A percentile compares a stretch with the other conserved stretches of the same genome.
Evolutionary conservation across 2,888 invertebrate genomes (phyloP).

Genomic region (Eristalinus aeneus): DNA sequence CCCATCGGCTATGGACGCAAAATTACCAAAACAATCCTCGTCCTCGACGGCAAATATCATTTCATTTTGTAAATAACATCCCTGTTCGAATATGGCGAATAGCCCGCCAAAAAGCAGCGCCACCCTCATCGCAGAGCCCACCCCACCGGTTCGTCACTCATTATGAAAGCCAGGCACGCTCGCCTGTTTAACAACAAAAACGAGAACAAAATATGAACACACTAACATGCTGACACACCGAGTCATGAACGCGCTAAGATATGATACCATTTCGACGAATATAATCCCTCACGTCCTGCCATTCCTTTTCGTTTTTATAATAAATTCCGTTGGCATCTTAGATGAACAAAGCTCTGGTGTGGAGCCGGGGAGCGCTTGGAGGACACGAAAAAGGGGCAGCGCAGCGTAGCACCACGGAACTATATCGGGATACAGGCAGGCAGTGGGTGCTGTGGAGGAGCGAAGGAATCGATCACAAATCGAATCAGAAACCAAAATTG

Average conservation of each 20-base stretch:
- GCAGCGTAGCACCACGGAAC: conserved; percentile 10
- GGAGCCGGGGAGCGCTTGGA: too few relatives aligned
- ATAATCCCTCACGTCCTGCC: conserved; percentile 66
- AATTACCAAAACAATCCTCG: conserved; percentile 50
- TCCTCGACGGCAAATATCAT: conserved; percentile 46
- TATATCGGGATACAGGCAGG: not conserved
- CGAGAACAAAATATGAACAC: conserved; percentile 54
- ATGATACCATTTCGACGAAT: conserved; percentile 58
- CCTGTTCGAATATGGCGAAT: conserved; percentile 10
- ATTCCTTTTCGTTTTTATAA: conserved; percentile 54
- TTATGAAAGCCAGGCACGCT: conserved; percentile 64
- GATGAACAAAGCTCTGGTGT: conserved; percentile 16
- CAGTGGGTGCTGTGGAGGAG: not conserved
- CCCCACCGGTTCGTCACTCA: conserved; percentile 53
- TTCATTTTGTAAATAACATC: conserved; percentile 48
- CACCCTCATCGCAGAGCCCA: not conserved
- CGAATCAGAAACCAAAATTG: conserved; percentile 16
- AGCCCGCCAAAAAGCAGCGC: not conserved
- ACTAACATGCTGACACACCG: conserved; percentile 57
- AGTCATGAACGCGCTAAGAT: conserved; percentile 54
- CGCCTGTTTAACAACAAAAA: conserved; percentile 53
- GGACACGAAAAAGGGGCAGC: not conserved
- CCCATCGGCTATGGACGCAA: conserved; percentile 40
- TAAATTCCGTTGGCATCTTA: conserved; percentile 59
- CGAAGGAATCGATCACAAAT: conserved; percentile 42